These are phyloP conservation scores for Phyto melanocephala DNA, from an alignment of 2,888 invertebrate genomes.

Conservation along the genomic window DNA sequence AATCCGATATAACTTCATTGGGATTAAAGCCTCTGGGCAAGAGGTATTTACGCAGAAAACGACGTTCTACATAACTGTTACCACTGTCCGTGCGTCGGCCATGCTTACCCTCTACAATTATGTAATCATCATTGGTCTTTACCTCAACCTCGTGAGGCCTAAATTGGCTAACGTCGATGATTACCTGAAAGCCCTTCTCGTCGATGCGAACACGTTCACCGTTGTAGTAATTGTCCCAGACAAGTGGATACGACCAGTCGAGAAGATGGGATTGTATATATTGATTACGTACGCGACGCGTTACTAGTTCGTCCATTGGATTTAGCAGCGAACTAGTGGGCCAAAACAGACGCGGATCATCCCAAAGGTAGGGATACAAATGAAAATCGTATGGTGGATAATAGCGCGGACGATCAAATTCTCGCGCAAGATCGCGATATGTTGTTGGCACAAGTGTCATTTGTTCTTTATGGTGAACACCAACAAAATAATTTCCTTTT, in stretches of 20 bases:
- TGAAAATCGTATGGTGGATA: conserved; percentile 69
- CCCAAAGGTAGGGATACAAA: conserved; percentile 74
- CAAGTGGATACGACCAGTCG: conserved; percentile 74
- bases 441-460: conserved; percentile 74
- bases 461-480: conserved; percentile 23
- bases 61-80: conserved; percentile 86
- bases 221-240: conserved; percentile 73
- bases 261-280: conserved; percentile 71
- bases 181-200: conserved; percentile 85
- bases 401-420: conserved; percentile 71
- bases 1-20: conserved; percentile 84
- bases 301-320: conserved; percentile 73
- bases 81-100: conserved; percentile 84
- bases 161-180: conserved; percentile 88
- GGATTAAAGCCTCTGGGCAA: conserved; percentile 88
- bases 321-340: conserved; percentile 66
- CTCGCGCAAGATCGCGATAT: conserved; percentile 71
- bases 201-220: conserved; percentile 78
- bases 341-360: conserved; percentile 72
- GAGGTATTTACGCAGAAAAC: conserved; percentile 86
- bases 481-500: conserved; percentile 2
- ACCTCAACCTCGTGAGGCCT: conserved; percentile 88
- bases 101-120: conserved; percentile 87
- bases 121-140: conserved; percentile 85
- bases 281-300: conserved; percentile 74